Evolutionary conservation across 2,888 invertebrate species (phyloP).

Genomic region (Koerneria pararmatus): DNA sequence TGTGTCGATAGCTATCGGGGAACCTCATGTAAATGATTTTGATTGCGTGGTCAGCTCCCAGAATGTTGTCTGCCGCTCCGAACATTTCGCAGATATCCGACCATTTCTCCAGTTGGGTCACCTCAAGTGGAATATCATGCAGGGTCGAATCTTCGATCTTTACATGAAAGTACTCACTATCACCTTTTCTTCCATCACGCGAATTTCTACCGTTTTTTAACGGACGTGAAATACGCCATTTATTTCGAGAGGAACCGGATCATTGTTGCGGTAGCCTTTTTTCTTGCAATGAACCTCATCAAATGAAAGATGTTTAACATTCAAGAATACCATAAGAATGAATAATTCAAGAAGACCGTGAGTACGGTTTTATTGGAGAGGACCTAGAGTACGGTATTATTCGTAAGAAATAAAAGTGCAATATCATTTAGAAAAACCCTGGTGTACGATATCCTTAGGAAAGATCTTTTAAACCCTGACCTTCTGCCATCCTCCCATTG

Average conservation of each 20-base stretch:
- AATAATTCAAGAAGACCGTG: constrained; percentile 22
- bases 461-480: constrained; percentile 68
- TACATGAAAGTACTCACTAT: too few species aligned
- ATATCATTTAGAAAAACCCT: too few species aligned
- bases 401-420: too few species aligned
- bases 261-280: too few species aligned
- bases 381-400: too few species aligned
- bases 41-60: constrained; percentile 81
- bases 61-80: constrained; percentile 74
- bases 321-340: background rate
- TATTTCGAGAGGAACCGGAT: too few species aligned
- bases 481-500: constrained; percentile 89
- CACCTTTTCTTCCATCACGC: too few species aligned
- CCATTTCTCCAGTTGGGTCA: constrained; percentile 50
- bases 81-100: constrained; percentile 46
- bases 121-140: constrained; percentile 29
- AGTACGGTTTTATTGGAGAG: too few species aligned
- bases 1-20: background rate
- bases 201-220: too few species aligned
- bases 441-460: constrained; percentile 4
- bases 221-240: too few species aligned
- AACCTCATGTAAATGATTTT: constrained; percentile 64
- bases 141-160: too few species aligned
- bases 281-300: too few species aligned
- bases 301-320: background rate